Percentiles rank a stretch among this genome's conserved stretches.
These are phyloP conservation scores for Drosophila sturtevanti DNA, from an alignment of 1,140 invertebrate genomes.

Conservation along the genomic window DNA sequence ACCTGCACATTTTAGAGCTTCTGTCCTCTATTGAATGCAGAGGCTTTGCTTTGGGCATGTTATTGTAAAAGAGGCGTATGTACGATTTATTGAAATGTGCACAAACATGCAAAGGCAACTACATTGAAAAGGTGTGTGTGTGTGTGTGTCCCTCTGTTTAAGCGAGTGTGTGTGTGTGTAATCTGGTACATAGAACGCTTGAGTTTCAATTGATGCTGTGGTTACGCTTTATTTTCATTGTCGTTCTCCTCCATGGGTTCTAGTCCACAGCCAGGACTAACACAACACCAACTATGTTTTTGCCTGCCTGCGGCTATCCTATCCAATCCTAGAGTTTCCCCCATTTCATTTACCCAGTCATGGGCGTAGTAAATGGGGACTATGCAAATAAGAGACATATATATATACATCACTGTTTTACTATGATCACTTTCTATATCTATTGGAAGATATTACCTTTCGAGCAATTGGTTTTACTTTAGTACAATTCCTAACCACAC, in stretches of 20 bases:
- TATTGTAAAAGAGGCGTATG: conserved; percentile 61
- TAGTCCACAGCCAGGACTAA: neutral
- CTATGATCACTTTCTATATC: too few species aligned
- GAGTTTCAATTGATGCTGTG: conserved; percentile 78
- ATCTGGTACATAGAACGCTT: conserved; percentile 51
- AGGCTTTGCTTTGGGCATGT: conserved; percentile 66
- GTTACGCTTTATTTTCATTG: conserved; percentile 76
- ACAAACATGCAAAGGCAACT: conserved; percentile 36
- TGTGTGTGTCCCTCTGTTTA: conserved; percentile 16
- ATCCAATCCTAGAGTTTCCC: neutral
- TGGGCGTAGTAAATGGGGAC: neutral
- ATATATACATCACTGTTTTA: too few species aligned
- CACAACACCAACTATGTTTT: conserved; percentile 13
- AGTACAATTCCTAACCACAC: neutral
- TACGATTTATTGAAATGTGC: conserved; percentile 76
- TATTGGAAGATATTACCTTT: too few species aligned
- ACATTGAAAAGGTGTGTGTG: conserved; percentile 74
- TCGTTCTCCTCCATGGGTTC: conserved; percentile 11
- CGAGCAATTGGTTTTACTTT: too few species aligned
- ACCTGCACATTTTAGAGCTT: conserved; percentile 65
- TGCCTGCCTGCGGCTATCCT: neutral
- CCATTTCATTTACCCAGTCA: neutral
- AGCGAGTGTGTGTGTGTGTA: conserved; percentile 37
- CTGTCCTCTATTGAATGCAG: conserved; percentile 21
- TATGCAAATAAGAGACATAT: too few species aligned